Conservation (phyloP, 1,140 invertebrate species). For the Alviniconcha marisindica region DNA sequence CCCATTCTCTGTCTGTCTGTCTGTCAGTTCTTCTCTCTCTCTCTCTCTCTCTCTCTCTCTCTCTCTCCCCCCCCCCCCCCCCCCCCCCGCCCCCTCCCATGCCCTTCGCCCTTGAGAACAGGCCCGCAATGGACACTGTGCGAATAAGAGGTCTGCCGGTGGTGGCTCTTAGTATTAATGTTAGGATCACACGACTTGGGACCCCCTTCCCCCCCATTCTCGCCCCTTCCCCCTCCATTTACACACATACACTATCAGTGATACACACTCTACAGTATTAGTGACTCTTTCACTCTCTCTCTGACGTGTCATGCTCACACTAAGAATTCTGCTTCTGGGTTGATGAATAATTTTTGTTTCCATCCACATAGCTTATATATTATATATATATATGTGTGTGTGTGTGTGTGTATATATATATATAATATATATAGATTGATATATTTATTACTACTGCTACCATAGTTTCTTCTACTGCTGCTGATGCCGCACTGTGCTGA, state of each 20-base stretch:
- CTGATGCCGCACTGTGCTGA: too few species aligned
- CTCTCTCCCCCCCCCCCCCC: not conserved
- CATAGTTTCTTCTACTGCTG: too few species aligned
- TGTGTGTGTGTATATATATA: not conserved
- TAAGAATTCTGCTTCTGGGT: not conserved
- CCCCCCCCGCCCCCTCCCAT: not conserved
- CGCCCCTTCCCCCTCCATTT: not conserved
- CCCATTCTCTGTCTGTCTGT: constrained; percentile 8
- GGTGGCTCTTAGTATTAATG: too few species aligned
- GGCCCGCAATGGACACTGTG: too few species aligned
- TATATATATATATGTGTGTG: not conserved
- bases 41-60: not conserved
- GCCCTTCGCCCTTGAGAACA: too few species aligned
- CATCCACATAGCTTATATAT: not conserved
- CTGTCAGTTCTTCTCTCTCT: not conserved
- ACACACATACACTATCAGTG: not conserved
- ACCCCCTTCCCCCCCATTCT: not conserved
- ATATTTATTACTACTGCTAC: too few species aligned
- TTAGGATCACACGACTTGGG: too few species aligned
- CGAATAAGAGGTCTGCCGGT: too few species aligned
- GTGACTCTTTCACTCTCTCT: not conserved
- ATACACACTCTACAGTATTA: not conserved
- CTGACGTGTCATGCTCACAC: not conserved
- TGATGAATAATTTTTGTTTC: not conserved
- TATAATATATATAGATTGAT: too few species aligned